These are phyloP conservation scores for Toxostoma redivivum DNA, from an alignment of 2,113 vertebrate species.

Conservation along the genomic window DNA sequence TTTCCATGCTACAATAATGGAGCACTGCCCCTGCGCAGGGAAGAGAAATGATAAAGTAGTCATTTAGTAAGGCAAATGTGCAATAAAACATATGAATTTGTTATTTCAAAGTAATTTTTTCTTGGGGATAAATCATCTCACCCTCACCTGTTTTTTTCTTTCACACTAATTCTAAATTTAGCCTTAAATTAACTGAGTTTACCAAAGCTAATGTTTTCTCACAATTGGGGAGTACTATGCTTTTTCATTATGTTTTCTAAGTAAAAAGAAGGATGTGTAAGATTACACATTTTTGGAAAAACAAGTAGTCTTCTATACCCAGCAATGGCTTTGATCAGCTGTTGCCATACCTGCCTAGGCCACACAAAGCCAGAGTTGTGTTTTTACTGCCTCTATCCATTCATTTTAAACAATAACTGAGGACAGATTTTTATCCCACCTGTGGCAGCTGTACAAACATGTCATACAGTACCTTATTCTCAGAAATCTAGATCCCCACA, in stretches of 20 bases:
- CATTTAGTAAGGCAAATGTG: neutral
- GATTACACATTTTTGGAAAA: neutral
- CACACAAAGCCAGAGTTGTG: neutral
- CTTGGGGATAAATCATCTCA: neutral
- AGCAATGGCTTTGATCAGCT: neutral
- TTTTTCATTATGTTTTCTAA: neutral
- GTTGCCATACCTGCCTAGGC: neutral
- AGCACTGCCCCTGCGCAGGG: neutral
- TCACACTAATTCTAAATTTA: neutral
- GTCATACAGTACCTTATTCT: neutral
- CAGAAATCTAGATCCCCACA: neutral
- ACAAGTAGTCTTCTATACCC: neutral
- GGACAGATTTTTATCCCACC: neutral
- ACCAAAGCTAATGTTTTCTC: neutral
- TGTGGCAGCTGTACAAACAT: slow-evolving; percentile 19
- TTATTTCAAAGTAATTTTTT: neutral
- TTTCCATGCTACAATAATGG: rapidly evolving
- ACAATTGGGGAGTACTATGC: neutral
- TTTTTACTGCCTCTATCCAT: neutral
- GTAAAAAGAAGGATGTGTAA: neutral
- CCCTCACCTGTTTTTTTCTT: neutral
- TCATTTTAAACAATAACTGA: neutral
- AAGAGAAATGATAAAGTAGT: neutral
- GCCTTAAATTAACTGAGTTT: neutral
- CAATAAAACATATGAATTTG: neutral